Conservation (phyloP, 2,797 vertebrate genomes). For the Micromesistius poutassou region DNA sequence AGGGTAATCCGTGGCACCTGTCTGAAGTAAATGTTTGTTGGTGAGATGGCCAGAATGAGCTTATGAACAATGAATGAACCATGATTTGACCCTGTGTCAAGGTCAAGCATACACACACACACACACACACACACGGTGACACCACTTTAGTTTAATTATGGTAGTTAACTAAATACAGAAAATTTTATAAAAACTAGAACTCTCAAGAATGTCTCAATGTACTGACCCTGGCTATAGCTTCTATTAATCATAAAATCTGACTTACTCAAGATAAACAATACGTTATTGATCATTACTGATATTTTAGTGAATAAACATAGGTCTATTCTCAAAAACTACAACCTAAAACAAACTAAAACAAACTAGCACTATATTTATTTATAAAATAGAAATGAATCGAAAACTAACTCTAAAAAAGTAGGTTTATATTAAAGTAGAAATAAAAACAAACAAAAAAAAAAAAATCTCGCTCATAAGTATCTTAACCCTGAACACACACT, state of each 20-base stretch:
- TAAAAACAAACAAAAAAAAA: slow-evolving; percentile 4
- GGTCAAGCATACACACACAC: background rate
- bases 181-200: background rate
- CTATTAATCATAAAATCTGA: no score
- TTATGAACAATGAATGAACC: background rate
- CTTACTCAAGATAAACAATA: no score
- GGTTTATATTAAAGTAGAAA: background rate
- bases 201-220: background rate
- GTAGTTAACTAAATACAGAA: background rate
- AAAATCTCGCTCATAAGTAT: background rate
- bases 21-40: background rate
- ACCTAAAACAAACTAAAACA: no score
- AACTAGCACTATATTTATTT: no score
- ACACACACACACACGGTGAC: background rate
- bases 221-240: no score
- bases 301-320: no score
- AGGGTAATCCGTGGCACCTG: background rate
- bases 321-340: no score
- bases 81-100: background rate
- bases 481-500: background rate
- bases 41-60: slow-evolving; percentile 10
- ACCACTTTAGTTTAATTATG: slow-evolving; percentile 1
- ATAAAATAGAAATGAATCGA: no score
- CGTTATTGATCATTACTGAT: no score
- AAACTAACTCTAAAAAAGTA: no score